A percentile compares a stretch with the other conserved stretches of the same genome.
These are phyloP conservation scores for Trematocara variabile DNA, from an alignment of 2,113 vertebrate genomes.

Conservation along the genomic window DNA sequence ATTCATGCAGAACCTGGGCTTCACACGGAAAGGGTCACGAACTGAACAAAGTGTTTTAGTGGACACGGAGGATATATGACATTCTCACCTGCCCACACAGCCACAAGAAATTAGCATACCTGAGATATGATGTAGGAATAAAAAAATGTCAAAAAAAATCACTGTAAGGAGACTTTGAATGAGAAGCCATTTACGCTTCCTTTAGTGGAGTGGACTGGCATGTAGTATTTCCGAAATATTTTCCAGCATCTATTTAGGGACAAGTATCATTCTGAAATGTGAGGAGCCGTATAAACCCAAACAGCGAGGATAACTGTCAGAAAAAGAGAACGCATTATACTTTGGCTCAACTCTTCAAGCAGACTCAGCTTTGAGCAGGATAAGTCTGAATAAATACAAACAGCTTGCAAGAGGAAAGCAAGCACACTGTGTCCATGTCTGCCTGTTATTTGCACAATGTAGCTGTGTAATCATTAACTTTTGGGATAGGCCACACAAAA, in stretches of 20 bases:
- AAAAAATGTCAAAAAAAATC: not conserved
- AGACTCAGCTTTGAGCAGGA: not conserved
- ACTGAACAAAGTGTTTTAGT: not conserved
- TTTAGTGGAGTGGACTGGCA: not conserved
- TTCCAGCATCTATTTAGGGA: not conserved
- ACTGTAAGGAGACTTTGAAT: not conserved
- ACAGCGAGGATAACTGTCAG: constrained; percentile 10
- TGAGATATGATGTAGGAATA: not conserved
- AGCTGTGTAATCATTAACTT: constrained; percentile 66
- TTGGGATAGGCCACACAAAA: constrained; percentile 14
- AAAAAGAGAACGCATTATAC: constrained; percentile 7
- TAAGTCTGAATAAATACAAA: constrained; percentile 34
- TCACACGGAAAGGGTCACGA: not conserved
- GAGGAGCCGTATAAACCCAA: not conserved
- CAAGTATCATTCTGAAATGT: not conserved
- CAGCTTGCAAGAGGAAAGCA: constrained; percentile 15
- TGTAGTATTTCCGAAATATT: not conserved
- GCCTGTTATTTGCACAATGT: constrained; percentile 34
- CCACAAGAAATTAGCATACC: not conserved
- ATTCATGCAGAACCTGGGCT: not conserved
- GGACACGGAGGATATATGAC: constrained; percentile 1
- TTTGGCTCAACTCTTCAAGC: constrained; percentile 24
- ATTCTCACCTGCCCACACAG: constrained; percentile 2
- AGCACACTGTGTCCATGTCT: constrained; percentile 26
- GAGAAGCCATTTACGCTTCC: not conserved